These are phyloP conservation scores for Drosophila sechellia DNA, from an alignment of 1,140 invertebrate genomes.

Conservation along the genomic window DNA sequence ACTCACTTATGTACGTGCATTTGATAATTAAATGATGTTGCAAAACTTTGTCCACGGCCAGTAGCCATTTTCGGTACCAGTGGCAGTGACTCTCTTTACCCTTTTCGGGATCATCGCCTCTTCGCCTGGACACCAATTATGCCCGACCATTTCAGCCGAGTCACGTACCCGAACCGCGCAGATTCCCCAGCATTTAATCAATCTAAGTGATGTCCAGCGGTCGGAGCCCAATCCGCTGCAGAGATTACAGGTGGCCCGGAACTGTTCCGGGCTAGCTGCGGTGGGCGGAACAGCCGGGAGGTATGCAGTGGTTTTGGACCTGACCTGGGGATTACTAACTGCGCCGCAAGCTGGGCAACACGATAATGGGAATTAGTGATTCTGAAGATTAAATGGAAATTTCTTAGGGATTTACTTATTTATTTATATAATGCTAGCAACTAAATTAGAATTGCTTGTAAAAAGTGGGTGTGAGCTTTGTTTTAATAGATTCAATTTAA, in stretches of 20 bases:
- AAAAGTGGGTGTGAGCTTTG: no score
- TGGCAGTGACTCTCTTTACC: neutral
- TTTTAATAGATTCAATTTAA: no score
- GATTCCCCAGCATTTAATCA: conserved; percentile 55
- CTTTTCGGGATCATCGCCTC: conserved; percentile 26
- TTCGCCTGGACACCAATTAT: conserved; percentile 41
- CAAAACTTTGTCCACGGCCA: conserved; percentile 33
- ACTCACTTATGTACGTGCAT: conserved; percentile 49
- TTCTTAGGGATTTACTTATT: no score
- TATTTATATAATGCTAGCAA: no score
- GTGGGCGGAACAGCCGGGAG: conserved; percentile 10
- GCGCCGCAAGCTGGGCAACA: conserved; percentile 22
- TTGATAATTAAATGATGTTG: conserved; percentile 61
- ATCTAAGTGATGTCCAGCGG: conserved; percentile 47
- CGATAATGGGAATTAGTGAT: no score
- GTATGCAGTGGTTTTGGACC: conserved; percentile 21
- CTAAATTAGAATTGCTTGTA: no score
- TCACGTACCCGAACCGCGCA: conserved; percentile 50
- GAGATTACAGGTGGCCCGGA: conserved; percentile 28
- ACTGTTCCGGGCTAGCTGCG: conserved; percentile 4
- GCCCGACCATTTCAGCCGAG: conserved; percentile 17
- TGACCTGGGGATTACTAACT: neutral
- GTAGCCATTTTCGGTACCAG: conserved; percentile 8
- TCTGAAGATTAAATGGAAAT: no score
- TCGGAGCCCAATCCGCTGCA: conserved; percentile 35